These are phyloP conservation scores for Zaprionus inermis DNA, from an alignment of 1,140 invertebrate species.

Conservation along the genomic window DNA sequence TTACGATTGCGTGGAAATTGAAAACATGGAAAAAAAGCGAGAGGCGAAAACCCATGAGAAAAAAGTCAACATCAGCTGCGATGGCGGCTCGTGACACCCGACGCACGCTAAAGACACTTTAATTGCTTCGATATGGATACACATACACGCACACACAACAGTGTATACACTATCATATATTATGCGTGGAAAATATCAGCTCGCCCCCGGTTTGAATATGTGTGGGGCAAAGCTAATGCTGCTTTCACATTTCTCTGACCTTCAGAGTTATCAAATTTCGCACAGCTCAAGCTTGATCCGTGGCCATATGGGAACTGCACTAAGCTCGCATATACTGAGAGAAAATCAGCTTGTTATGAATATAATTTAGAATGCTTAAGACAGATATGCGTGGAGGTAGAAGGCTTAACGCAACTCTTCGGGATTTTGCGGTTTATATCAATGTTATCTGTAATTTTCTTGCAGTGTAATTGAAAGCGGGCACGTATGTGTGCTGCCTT, in stretches of 20 bases:
- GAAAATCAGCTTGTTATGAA: not conserved
- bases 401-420: no score
- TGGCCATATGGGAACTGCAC: slow-evolving; percentile 57
- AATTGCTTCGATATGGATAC: slow-evolving; percentile 61
- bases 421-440: not conserved
- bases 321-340: slow-evolving; percentile 27
- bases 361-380: not conserved
- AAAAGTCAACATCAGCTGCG: slow-evolving; percentile 42
- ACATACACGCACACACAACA: slow-evolving; percentile 16
- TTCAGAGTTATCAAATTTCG: slow-evolving; percentile 69
- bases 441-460: not conserved
- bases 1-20: slow-evolving; percentile 73
- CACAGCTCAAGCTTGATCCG: slow-evolving; percentile 19
- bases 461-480: not conserved
- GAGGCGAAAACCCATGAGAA: slow-evolving; percentile 9
- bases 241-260: slow-evolving; percentile 71
- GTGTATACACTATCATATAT: slow-evolving; percentile 49
- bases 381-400: not conserved
- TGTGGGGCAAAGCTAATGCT: slow-evolving; percentile 49
- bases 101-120: slow-evolving; percentile 75
- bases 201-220: not conserved
- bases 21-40: slow-evolving; percentile 44
- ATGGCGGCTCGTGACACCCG: slow-evolving; percentile 26
- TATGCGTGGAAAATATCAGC: slow-evolving; percentile 32
- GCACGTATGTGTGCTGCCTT: not conserved